Conservation (phyloP, 1,140 invertebrate genomes). For the Dysdera silvatica region DNA sequence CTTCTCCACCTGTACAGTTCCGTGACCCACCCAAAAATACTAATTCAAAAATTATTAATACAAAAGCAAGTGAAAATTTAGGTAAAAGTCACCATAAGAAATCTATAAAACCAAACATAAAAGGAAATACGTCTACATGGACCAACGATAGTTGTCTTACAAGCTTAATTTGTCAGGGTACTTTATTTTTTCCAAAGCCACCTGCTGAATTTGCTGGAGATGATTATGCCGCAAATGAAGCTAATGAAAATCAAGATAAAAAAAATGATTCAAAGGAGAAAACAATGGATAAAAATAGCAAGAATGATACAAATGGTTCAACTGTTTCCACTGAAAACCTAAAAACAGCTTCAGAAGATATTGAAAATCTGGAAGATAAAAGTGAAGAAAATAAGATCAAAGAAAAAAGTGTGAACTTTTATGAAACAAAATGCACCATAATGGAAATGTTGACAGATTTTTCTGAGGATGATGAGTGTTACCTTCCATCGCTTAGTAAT, state of each 20-base stretch:
- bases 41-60: not conserved
- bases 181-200: constrained; percentile 37
- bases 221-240: constrained; percentile 9
- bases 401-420: constrained; percentile 18
- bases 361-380: no score
- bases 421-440: constrained; percentile 35
- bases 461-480: constrained; percentile 13
- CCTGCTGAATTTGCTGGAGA: constrained; percentile 35
- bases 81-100: no score
- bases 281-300: not conserved
- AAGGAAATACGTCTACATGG: constrained; percentile 6
- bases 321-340: not conserved
- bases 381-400: not conserved
- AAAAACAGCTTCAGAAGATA: no score
- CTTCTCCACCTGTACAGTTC: constrained; percentile 29
- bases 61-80: not conserved
- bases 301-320: not conserved
- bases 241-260: not conserved
- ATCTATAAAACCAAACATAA: no score
- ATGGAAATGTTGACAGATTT: constrained; percentile 36
- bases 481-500: not conserved
- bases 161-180: constrained; percentile 33
- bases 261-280: not conserved
- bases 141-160: constrained; percentile 23
- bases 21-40: constrained; percentile 10